Evolutionary conservation across 2,888 invertebrate genomes (phyloP).

Genomic region (Schizotus pectinicornis): DNA sequence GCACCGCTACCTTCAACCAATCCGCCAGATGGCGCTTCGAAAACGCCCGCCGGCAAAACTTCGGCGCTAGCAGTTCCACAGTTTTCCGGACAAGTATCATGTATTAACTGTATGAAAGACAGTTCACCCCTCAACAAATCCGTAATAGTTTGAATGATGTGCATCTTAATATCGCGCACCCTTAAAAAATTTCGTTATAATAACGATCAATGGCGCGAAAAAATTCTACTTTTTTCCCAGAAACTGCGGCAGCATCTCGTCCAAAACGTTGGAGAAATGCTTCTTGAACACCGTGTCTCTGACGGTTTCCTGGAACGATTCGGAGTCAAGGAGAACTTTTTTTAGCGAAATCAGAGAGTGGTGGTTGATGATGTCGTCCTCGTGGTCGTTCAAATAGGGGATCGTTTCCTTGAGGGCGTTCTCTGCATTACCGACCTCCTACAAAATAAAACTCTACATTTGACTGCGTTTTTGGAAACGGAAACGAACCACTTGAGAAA

Average conservation of each 20-base stretch:
- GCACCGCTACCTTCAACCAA: slow-evolving; percentile 48
- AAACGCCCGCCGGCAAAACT: neutral
- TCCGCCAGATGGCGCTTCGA: slow-evolving; percentile 38
- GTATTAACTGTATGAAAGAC: slow-evolving; percentile 51
- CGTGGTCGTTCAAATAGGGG: slow-evolving; percentile 62
- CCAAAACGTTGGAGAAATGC: slow-evolving; percentile 57
- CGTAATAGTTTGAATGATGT: slow-evolving; percentile 48
- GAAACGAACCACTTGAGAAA: slow-evolving; percentile 7
- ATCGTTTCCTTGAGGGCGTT: slow-evolving; percentile 61
- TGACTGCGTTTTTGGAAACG: too few species aligned
- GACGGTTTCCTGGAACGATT: slow-evolving; percentile 51
- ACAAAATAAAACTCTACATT: neutral
- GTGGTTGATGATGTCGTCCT: slow-evolving; percentile 62
- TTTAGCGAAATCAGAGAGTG: slow-evolving; percentile 62
- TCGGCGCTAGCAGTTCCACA: slow-evolving; percentile 20
- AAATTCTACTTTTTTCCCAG: slow-evolving; percentile 57
- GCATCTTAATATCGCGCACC: slow-evolving; percentile 47
- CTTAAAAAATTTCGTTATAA: slow-evolving; percentile 36
- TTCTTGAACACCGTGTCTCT: slow-evolving; percentile 57
- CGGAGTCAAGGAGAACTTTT: slow-evolving; percentile 59
- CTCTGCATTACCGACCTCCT: slow-evolving; percentile 21
- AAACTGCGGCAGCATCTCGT: slow-evolving; percentile 57
- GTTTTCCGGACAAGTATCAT: slow-evolving; percentile 48
- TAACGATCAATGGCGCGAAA: neutral
- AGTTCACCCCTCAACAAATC: slow-evolving; percentile 51